Base-by-base conservation (phyloP, 2,797 vertebrate genomes). In the Sorex maritimensis region DNA sequence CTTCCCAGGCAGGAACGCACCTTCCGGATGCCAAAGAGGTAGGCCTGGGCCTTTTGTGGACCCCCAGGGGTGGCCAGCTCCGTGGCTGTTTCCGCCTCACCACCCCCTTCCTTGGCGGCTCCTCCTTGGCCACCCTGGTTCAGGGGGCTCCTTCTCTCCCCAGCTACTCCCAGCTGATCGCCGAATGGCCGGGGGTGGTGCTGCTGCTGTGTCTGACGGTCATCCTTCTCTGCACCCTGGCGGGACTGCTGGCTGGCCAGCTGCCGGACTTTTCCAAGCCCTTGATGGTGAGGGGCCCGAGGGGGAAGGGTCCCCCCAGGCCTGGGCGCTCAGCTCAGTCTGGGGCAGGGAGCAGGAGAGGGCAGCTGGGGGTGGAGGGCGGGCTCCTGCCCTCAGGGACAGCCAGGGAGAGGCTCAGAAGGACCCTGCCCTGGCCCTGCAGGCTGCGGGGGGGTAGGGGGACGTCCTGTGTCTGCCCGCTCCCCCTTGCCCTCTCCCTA, bases 251-350 rank as follows among this genome's bases (percentile, higher is more conserved):
- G 81, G 98, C 99, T 46, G 98, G 99, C 89, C 98, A 98, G 5
- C 93, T 99, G 95, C 99, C 99, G 15, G 99, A 99, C 97, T 99
- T 99, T 94, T 99, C 99, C 28, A 98, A 99, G 68, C 99, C 99
- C 34, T 98, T 99, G 65, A 97, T 98, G 98, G 99, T 99, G 95
- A 99, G 99, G 98, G 52, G 78, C 71, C 78, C 28, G 6, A 41
- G 61, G 17, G 88, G 34, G 58, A 61, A n/a, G 4, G 11, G 52
- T 0, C 6, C 61, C 71, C 73, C 68, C 14, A 9, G n/a, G 3
- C 68, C 81, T 58, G 79, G 41, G 38, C 55, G 38, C 30, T 55
- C 23, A 41, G 49, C 84, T 90, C 44, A 6, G 19, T 55, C 63
- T 79, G 63, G 63, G 52, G 65, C 34, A 90, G 81, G 85, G 41